Evolutionary conservation across 2,797 vertebrate genomes (phyloP).

Genomic region (Amphiprion clarkii): DNA sequence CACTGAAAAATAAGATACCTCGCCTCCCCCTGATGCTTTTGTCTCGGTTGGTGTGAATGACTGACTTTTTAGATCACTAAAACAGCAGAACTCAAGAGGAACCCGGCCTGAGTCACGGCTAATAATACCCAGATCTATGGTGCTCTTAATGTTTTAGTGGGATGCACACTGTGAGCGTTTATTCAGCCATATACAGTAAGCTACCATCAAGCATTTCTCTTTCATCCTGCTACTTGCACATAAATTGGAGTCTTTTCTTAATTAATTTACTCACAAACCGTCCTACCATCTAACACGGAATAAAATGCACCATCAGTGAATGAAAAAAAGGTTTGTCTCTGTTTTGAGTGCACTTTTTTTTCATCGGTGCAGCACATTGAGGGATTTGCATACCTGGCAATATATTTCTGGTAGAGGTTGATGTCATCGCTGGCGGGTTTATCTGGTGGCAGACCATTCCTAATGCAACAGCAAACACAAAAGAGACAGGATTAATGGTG

Average conservation of each 20-base stretch:
- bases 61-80: slow-evolving; percentile 77
- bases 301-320: slow-evolving; percentile 77
- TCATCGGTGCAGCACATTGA: slow-evolving; percentile 59
- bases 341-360: slow-evolving; percentile 73
- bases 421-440: slow-evolving; percentile 96
- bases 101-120: slow-evolving; percentile 50
- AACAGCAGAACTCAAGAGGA: slow-evolving; percentile 58
- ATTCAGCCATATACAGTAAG: slow-evolving; percentile 66
- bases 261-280: slow-evolving; percentile 78
- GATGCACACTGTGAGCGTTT: slow-evolving; percentile 54
- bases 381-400: slow-evolving; percentile 96
- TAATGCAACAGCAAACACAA: slow-evolving; percentile 85
- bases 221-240: slow-evolving; percentile 76
- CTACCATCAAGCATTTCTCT: slow-evolving; percentile 74
- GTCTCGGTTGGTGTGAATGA: slow-evolving; percentile 75
- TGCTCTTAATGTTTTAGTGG: slow-evolving; percentile 54
- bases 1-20: slow-evolving; percentile 73
- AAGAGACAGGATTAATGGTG: slow-evolving; percentile 86
- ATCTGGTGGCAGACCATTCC: slow-evolving; percentile 98
- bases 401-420: slow-evolving; percentile 99
- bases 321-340: slow-evolving; percentile 59
- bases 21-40: slow-evolving; percentile 65
- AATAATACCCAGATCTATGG: slow-evolving; percentile 45
- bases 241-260: slow-evolving; percentile 78
- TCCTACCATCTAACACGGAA: slow-evolving; percentile 73